A percentile compares a stretch with the other conserved stretches of the same genome.
phyloP scores from a whole-genome alignment of 2,888 invertebrate genomes.

The Lasiommata megera region DNA sequence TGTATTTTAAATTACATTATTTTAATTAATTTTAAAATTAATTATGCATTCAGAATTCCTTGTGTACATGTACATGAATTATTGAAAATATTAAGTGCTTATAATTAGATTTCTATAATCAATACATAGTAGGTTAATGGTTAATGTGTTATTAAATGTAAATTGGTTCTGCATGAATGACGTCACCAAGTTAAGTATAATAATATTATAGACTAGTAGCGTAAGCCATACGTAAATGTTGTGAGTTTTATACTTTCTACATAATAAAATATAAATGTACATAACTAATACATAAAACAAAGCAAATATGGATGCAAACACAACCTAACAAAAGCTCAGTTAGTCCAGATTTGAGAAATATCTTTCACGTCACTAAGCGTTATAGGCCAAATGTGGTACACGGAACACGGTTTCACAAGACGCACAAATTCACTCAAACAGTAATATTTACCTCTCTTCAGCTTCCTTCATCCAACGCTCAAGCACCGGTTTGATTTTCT shows the following conservation, averaged over 20 bases:
- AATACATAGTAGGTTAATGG: slow-evolving; percentile 2
- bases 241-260: slow-evolving; percentile 1
- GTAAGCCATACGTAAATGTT: slow-evolving; percentile 9
- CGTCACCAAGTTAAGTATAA: neutral
- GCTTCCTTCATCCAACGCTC: slow-evolving; percentile 99
- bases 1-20: slow-evolving; percentile 25
- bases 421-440: slow-evolving; percentile 75
- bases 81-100: slow-evolving; percentile 23
- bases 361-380: slow-evolving; percentile 73
- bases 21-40: slow-evolving; percentile 24
- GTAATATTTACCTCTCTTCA: slow-evolving; percentile 92
- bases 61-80: slow-evolving; percentile 25
- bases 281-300: slow-evolving; percentile 20
- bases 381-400: slow-evolving; percentile 75
- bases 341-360: slow-evolving; percentile 82
- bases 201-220: neutral
- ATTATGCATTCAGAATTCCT: slow-evolving; percentile 25
- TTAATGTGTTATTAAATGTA: slow-evolving; percentile 9
- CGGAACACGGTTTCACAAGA: slow-evolving; percentile 71
- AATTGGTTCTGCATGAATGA: slow-evolving; percentile 3
- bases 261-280: slow-evolving; percentile 16
- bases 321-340: slow-evolving; percentile 59
- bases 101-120: slow-evolving; percentile 15
- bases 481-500: slow-evolving; percentile 99
- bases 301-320: slow-evolving; percentile 28